Evolutionary conservation across 2,797 vertebrate species (phyloP), one percentile per base, ranked within the genome.

Genomic region (Odontamblyopus lacepedii): DNA sequence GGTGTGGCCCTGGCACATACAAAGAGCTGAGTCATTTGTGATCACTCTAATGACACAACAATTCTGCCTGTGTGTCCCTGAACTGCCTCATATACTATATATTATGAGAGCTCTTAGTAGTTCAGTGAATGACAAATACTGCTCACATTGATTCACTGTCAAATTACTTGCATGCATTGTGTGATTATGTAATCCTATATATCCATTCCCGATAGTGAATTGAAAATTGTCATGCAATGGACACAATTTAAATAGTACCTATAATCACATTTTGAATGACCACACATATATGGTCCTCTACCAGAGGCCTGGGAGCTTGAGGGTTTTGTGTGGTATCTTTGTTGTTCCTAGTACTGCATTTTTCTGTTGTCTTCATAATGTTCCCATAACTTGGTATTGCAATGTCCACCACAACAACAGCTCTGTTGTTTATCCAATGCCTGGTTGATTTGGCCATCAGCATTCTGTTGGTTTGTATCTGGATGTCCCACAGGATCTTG

Each of bases 111-210:
- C 67, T 38, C 19, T 70, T 38, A 70, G 70, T 66, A 32, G 29
- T 73, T 71, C 56, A 29, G 73, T 30, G 67, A 56, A 57, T 67
- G 71, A 70, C 2, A 65, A 59, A 76, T 15, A 66, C 67, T 15
- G 13, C 44, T 48, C 44, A 69, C 64, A 70, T 56, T 82, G 56
- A 59, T 51, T 63, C 23, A 19, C 69, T 73, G 69, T 12, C 53
- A 76, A 79, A 82, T 6, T 77, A 41, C 48, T 50, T 57, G 60
- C 48, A 51, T 29, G 29, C 38, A n/a, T 26, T 19, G 60, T 2
- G n/a, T 29, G 62, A n/a, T 82, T 78, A 81, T 56, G 26, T 77
- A 74, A 84, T 75, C 59, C 56, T 59, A 66, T 5, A 68, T 51
- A 30, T 30, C 71, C 38, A 61, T 38, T 63, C 72, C 19, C 29